These are phyloP conservation scores for Burhinus bistriatus DNA, from an alignment of 2,113 vertebrate species.

Conservation along the genomic window DNA sequence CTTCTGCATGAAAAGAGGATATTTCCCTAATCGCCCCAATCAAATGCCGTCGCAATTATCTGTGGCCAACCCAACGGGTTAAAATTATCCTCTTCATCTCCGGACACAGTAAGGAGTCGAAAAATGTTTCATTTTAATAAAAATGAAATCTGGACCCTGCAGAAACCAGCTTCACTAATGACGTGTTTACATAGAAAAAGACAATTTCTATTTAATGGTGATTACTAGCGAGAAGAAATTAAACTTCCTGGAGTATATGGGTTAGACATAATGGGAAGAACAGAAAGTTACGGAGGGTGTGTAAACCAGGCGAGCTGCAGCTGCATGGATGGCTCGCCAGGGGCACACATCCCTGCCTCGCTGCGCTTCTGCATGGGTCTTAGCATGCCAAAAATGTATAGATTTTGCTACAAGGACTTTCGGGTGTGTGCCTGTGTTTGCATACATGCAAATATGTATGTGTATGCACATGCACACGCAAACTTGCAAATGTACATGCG, in stretches of 20 bases:
- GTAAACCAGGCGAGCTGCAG: not conserved
- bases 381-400: fast-evolving
- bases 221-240: constrained; percentile 80
- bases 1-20: constrained; percentile 66
- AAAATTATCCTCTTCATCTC: constrained; percentile 79
- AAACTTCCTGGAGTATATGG: constrained; percentile 75
- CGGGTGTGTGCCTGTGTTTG: fast-evolving
- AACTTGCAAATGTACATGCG: not conserved
- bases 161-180: constrained; percentile 79
- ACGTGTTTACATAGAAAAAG: constrained; percentile 83
- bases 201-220: constrained; percentile 86
- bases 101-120: constrained; percentile 76
- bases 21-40: constrained; percentile 83
- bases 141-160: constrained; percentile 82
- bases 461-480: fast-evolving
- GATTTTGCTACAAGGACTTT: fast-evolving
- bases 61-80: constrained; percentile 78
- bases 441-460: fast-evolving
- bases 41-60: constrained; percentile 76
- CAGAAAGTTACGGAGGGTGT: constrained; percentile 55
- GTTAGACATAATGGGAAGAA: constrained; percentile 75
- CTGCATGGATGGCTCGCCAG: not conserved
- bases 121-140: constrained; percentile 83
- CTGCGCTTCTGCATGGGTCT: fast-evolving
- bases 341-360: too few relatives aligned